phyloP scores from a whole-genome alignment of 1,140 invertebrate species.

The Papilio glaucus region DNA sequence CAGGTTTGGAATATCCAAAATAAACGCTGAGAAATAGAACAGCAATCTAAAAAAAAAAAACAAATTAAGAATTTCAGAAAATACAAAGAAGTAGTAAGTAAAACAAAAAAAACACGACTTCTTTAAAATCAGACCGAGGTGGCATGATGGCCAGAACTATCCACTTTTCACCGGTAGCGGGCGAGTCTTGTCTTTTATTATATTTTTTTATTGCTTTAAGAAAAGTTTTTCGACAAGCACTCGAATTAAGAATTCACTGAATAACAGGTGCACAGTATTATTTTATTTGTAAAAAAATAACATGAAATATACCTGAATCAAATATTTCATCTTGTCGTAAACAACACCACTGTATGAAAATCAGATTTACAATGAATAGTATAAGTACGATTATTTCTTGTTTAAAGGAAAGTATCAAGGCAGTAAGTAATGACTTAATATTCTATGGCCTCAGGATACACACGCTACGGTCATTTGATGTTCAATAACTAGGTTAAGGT shows the following conservation, averaged over 20 bases:
- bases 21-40: conserved; percentile 45
- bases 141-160: neutral
- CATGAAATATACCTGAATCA: conserved; percentile 27
- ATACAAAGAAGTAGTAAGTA: conserved; percentile 1
- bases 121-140: too few relatives aligned
- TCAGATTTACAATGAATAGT: conserved; percentile 41
- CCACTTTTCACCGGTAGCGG: neutral
- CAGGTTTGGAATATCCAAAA: conserved; percentile 34
- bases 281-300: neutral
- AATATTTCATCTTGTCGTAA: conserved; percentile 24
- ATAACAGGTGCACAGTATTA: neutral
- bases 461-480: conserved; percentile 39
- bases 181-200: too few relatives aligned
- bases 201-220: too few relatives aligned
- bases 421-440: conserved; percentile 15
- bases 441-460: conserved; percentile 32
- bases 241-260: neutral
- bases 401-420: conserved; percentile 32
- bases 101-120: conserved; percentile 32
- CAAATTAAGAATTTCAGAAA: neutral
- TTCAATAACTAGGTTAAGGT: conserved; percentile 41
- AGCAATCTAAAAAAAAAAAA: conserved; percentile 38
- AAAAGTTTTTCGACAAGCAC: neutral
- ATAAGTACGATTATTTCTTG: conserved; percentile 14
- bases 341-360: conserved; percentile 30